Conservation (phyloP, 2,888 invertebrate species). For the Drosophila multiciliata region DNA sequence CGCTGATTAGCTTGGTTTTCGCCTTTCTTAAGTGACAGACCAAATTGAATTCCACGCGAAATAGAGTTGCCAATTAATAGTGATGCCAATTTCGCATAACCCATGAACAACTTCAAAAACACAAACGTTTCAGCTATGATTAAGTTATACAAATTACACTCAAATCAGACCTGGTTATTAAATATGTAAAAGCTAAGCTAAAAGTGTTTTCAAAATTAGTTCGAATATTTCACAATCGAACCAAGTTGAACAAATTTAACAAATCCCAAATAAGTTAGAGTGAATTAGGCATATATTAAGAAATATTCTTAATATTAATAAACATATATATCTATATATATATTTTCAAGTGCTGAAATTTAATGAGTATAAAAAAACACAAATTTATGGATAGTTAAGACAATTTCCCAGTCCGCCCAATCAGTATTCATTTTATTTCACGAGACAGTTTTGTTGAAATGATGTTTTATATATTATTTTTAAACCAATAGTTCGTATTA, state of each 20-base stretch:
- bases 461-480: constrained; percentile 52
- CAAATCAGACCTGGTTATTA: background rate
- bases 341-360: background rate
- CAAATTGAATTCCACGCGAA: constrained; percentile 36
- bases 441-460: constrained; percentile 28
- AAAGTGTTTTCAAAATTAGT: background rate
- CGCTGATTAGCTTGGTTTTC: constrained; percentile 45
- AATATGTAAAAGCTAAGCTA: background rate
- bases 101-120: background rate
- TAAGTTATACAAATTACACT: background rate
- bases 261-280: background rate
- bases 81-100: background rate
- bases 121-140: constrained; percentile 2
- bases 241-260: background rate
- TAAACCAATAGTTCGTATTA: constrained; percentile 61
- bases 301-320: background rate
- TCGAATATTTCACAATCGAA: background rate
- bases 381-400: background rate
- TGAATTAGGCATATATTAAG: background rate
- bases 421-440: background rate
- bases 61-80: background rate
- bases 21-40: constrained; percentile 32
- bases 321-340: background rate
- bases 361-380: background rate
- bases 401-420: background rate